Base-by-base conservation (phyloP, 2,797 vertebrate genomes). In the Aselliscus stoliczkanus region DNA sequence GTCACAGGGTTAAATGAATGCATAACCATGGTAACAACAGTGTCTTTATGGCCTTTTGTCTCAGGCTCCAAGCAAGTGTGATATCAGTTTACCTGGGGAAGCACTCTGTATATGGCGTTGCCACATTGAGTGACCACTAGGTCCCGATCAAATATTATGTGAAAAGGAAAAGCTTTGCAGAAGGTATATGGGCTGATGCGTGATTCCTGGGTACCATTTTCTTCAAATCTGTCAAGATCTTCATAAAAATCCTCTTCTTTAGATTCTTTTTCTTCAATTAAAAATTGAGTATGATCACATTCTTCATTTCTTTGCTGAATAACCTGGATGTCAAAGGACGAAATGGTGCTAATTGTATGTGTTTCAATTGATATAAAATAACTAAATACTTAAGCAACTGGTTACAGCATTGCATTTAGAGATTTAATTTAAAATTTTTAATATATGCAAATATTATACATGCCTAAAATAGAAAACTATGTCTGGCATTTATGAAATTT, bases 121-220 rank as follows among this genome's bases (percentile, higher is more conserved):
- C 99, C 99, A 95, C 99, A 99, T 92, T 99, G 99, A 0, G 99
- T 99, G 97, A 99, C 99, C 98, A 99, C 99, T 81, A 99, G 98
- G 97, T 99, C 99, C 98, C 98, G 99, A 98, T 99, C 99, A 96
- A 99, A 99, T 99, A 99, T 99, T 95, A 99, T 99, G 97, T 99
- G 99, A 96, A 99, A 99, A n/a, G 99, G 99, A 96, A 99, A 99
- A 64, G 99, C 99, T 97, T 99, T 99, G 99, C 99, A 99, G 97
- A 99, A 99, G 0, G 99, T 99, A 94, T 99, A 99, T 0, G 99
- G 99, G 97, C 99, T 99, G 98, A 99, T 99, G n/a, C 99, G 99
- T 81, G 99, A 99, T 96, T 99, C 99, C 97, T 99, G 99, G n/a
- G 99, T 99, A 96, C 99, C 99, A 5, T 99, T 99, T 98, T 99